Conservation (phyloP, 1,140 invertebrate species). For the Cotesia glomerata region DNA sequence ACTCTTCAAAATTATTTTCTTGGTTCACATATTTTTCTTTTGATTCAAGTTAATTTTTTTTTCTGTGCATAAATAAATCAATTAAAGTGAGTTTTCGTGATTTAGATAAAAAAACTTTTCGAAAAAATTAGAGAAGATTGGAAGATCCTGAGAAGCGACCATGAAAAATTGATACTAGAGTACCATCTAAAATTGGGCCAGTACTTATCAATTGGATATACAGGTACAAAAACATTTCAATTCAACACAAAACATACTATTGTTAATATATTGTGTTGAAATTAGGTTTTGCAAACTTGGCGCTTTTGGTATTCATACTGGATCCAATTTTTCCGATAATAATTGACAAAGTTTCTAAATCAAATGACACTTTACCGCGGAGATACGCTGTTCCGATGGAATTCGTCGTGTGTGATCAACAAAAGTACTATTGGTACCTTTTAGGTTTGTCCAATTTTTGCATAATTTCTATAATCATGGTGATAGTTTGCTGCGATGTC, state of each 20-base stretch:
- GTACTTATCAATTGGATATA: background rate
- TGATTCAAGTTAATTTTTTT: too few species aligned
- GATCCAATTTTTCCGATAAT: slow-evolving; percentile 14
- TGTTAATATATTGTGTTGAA: too few species aligned
- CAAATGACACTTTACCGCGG: slow-evolving; percentile 1
- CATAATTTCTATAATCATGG: background rate
- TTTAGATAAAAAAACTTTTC: background rate
- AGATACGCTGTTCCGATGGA: slow-evolving; percentile 12
- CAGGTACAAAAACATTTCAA: background rate
- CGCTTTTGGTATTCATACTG: background rate
- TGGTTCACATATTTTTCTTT: too few species aligned
- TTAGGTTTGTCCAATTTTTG: background rate
- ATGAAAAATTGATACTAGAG: background rate
- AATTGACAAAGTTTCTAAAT: background rate
- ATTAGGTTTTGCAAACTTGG: background rate
- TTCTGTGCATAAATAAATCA: too few species aligned
- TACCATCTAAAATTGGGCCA: background rate
- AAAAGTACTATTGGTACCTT: slow-evolving; percentile 20
- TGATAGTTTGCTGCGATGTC: background rate
- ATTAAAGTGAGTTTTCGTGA: background rate
- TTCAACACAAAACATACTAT: background rate
- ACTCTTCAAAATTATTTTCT: too few species aligned
- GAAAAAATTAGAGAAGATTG: background rate
- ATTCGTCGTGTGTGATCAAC: background rate
- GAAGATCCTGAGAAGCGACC: background rate